Base-by-base conservation (phyloP, 2,797 vertebrate species). In the Eulemur rubriventer region DNA sequence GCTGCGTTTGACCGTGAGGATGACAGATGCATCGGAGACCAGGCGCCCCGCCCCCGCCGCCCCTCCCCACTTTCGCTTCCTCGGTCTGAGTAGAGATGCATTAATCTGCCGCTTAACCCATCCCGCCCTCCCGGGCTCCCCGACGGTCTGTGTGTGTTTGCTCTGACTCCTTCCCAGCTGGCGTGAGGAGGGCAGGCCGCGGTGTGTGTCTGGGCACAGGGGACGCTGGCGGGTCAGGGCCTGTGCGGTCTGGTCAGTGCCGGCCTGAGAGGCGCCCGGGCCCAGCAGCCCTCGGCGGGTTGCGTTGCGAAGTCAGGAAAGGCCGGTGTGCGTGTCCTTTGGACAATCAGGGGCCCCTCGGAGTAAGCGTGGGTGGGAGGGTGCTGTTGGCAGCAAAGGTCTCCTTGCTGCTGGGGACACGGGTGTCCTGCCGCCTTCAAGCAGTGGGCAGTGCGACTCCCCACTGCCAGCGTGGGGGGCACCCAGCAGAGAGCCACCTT, bases 71-170 rank as follows among this genome's bases (percentile, higher is more conserved):
- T 52, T 59, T 93, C 1, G 98, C 98, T 98, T 97, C 98, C 92
- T 96, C 86, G 97, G 96, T 98, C 98, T 98, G 98, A 98, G 98
- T 97, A 97, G 98, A 98, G 98, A 98, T 98, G 99, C 98, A 98
- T 98, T 98, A 97, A 98, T 97, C 97, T 81, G 98, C 98, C 52
- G 98, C 98, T 98, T 98, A 95, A 86, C 98, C 97, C 98, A 85
- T 97, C 86, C 94, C 0, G 33, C 87, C 89, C 97, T 10, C 78
- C 41, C 0, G 82, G 96, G 95, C 90, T 76, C 95, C 83, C 46
- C 52, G 85, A 94, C 0, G 38, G 84, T 61, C 86, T 86, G 92
- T 80, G 72, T 90, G 79, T 73, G 85, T 95, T 59, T 4, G 84
- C 65, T 89, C 41, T 9, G 9, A 41, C 46, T 79, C 50, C 38